A percentile compares a stretch with the other conserved stretches of the same genome.
phyloP scores from a whole-genome alignment of 2,113 vertebrate species.

The Pollimyrus isidori region DNA sequence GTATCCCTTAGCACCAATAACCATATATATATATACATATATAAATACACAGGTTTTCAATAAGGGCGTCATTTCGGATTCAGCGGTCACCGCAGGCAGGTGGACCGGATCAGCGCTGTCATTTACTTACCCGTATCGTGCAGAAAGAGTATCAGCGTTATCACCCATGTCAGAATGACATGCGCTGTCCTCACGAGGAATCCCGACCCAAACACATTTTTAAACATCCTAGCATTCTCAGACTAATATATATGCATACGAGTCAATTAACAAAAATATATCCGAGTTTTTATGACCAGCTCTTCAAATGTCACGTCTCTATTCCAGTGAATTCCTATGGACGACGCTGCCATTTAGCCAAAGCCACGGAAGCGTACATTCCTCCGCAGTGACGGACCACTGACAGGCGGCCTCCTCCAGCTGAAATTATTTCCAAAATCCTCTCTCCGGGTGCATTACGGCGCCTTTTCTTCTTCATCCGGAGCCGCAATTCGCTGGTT shows the following conservation, averaged over 20 bases:
- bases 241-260: not conserved
- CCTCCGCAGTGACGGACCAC: not conserved
- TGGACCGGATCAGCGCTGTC: not conserved
- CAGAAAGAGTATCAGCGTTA: slow-evolving; percentile 69
- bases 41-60: not conserved
- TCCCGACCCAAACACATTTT: slow-evolving; percentile 57
- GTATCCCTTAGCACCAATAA: not conserved
- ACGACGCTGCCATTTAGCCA: not conserved
- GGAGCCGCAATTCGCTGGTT: not conserved
- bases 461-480: not conserved
- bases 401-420: not conserved
- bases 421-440: not conserved
- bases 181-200: slow-evolving; percentile 66
- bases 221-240: slow-evolving; percentile 38
- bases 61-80: not conserved
- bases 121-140: slow-evolving; percentile 76
- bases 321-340: not conserved
- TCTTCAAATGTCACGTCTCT: not conserved
- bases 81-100: not conserved
- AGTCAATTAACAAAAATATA: not conserved
- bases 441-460: not conserved
- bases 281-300: not conserved
- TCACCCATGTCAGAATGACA: slow-evolving; percentile 65
- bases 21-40: not conserved
- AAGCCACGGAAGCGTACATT: not conserved